phyloP scores from a whole-genome alignment of 2,113 vertebrate genomes.

The Alaudala cheleensis region DNA sequence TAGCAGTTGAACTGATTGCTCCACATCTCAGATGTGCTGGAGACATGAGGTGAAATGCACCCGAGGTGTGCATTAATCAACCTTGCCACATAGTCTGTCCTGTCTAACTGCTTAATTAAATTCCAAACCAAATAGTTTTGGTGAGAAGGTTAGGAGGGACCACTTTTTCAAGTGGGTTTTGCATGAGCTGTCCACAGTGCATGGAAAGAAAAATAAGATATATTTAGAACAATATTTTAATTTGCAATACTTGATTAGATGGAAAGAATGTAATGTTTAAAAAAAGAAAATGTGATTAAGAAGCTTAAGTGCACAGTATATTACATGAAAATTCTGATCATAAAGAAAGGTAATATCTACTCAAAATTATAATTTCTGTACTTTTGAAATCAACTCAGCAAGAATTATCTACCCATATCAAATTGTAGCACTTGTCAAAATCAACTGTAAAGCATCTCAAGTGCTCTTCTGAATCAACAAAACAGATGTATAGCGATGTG shows the following conservation, averaged over 20 bases:
- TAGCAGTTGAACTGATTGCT: slow-evolving; percentile 69
- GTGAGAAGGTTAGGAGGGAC: slow-evolving; percentile 41
- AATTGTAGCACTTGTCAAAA: slow-evolving; percentile 91
- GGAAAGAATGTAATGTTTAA: slow-evolving; percentile 71
- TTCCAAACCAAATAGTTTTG: slow-evolving; percentile 62
- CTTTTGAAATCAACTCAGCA: slow-evolving; percentile 98
- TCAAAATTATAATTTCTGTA: slow-evolving; percentile 98
- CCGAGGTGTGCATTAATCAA: slow-evolving; percentile 70
- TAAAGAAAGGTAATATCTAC: slow-evolving; percentile 87
- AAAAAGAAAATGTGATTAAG: slow-evolving; percentile 78
- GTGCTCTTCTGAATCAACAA: slow-evolving; percentile 99
- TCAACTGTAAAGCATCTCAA: slow-evolving; percentile 92
- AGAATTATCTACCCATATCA: slow-evolving; percentile 93
- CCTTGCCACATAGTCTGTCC: slow-evolving; percentile 22
- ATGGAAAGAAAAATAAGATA: slow-evolving; percentile 62
- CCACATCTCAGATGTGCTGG: slow-evolving; percentile 55
- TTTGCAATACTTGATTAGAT: slow-evolving; percentile 71
- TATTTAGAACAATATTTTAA: slow-evolving; percentile 78
- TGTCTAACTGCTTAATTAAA: slow-evolving; percentile 69
- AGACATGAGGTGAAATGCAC: slow-evolving; percentile 63
- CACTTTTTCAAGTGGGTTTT: slow-evolving; percentile 31
- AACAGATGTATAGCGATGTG: slow-evolving; percentile 91
- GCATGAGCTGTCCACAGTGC: slow-evolving; percentile 50
- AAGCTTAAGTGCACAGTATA: slow-evolving; percentile 79
- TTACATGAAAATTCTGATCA: slow-evolving; percentile 83